These are phyloP conservation scores for Aleiodes alternator DNA, from an alignment of 2,888 invertebrate genomes.

Conservation along the genomic window DNA sequence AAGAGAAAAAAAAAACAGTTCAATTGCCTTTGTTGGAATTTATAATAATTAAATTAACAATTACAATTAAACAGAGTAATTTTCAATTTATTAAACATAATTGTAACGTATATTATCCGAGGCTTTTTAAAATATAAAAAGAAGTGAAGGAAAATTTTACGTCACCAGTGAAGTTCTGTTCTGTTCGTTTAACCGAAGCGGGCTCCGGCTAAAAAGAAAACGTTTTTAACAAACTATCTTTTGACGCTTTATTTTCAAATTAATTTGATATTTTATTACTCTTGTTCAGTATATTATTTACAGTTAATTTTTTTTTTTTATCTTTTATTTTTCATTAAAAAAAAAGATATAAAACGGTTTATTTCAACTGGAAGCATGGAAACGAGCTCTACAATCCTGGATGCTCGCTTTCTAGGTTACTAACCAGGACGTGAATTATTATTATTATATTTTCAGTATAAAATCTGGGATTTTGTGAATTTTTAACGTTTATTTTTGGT, in stretches of 20 bases:
- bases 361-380: constrained; percentile 43
- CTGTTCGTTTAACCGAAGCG: constrained; percentile 10
- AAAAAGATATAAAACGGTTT: neutral
- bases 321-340: neutral
- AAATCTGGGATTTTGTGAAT: constrained; percentile 49
- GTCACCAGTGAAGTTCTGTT: constrained; percentile 25
- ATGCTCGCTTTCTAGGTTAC: constrained; percentile 72
- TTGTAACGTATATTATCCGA: neutral
- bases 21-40: neutral
- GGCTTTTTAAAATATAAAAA: constrained; percentile 1
- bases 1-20: neutral
- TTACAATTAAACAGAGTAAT: too few species aligned
- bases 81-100: neutral
- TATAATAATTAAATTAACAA: neutral
- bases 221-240: constrained; percentile 1
- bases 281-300: neutral
- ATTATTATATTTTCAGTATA: constrained; percentile 2
- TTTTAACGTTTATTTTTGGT: constrained; percentile 27
- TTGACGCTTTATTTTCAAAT: neutral
- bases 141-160: constrained; percentile 3
- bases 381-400: constrained; percentile 63
- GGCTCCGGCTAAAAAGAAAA: constrained; percentile 9
- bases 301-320: too few species aligned
- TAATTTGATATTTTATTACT: neutral
- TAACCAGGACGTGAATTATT: constrained; percentile 61